Conservation (phyloP, 2,113 vertebrate species). For the Callorhinus ursinus region DNA sequence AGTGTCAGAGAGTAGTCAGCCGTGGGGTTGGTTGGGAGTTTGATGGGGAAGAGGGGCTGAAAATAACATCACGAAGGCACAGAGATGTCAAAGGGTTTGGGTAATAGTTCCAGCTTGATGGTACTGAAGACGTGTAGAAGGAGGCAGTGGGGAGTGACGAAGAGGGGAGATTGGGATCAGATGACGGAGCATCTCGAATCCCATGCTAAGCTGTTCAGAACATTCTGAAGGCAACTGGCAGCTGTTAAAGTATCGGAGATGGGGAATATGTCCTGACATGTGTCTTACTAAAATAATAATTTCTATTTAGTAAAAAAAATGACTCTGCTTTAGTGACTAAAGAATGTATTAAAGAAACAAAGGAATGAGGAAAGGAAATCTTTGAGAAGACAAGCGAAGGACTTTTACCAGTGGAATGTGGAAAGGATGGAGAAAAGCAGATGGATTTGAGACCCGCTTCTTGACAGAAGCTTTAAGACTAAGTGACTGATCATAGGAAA, state of each 20-base stretch:
- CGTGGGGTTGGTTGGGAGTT: not conserved
- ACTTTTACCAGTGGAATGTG: not conserved
- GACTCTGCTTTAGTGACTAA: not conserved
- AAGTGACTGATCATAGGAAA: not conserved
- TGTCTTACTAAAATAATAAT: not conserved
- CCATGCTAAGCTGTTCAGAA: not conserved
- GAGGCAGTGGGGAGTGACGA: not conserved
- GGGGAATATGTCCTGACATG: not conserved
- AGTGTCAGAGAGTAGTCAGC: not conserved
- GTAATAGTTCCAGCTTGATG: not conserved
- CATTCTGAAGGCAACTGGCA: not conserved
- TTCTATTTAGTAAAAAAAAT: slow-evolving; percentile 37
- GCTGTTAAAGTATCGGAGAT: not conserved
- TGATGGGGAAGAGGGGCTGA: not conserved
- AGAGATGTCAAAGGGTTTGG: not conserved
- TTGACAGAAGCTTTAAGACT: not conserved
- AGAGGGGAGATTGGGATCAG: not conserved
- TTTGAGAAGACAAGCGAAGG: not conserved
- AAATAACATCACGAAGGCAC: not conserved
- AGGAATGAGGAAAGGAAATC: not conserved
- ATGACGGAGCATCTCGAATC: not conserved
- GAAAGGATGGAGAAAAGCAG: not conserved
- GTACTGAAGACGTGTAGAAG: not conserved
- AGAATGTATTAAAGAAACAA: not conserved
- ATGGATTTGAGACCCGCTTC: not conserved